A percentile compares a stretch with the other conserved stretches of the same genome.
Conservation (phyloP, 2,113 vertebrate genomes). For the Numenius arquata region DNA sequence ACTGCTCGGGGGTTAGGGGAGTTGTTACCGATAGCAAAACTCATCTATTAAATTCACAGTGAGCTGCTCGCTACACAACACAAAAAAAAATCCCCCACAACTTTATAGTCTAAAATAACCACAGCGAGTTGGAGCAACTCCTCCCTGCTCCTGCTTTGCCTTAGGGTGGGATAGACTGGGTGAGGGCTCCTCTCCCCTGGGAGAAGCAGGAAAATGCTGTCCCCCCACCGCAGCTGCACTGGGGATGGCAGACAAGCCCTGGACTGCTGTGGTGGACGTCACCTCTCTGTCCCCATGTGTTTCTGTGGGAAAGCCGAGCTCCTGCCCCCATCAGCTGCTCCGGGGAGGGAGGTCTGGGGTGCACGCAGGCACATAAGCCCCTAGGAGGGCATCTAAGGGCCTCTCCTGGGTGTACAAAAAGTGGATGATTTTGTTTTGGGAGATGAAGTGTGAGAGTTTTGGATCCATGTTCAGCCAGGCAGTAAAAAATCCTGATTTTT, state of each 20-base stretch:
- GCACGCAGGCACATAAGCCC: fast-evolving
- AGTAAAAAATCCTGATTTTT: not conserved
- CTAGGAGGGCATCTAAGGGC: not conserved
- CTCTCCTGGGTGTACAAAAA: not conserved
- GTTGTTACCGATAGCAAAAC: slow-evolving; percentile 36
- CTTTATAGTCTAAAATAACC: slow-evolving; percentile 11
- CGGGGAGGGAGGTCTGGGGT: not conserved
- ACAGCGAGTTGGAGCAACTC: not conserved
- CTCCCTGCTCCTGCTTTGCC: not conserved
- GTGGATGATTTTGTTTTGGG: not conserved
- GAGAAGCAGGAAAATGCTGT: not conserved
- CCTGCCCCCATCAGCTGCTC: not conserved
- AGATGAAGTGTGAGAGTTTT: not conserved
- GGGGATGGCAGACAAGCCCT: not conserved
- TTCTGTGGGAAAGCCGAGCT: not conserved
- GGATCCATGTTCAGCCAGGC: not conserved
- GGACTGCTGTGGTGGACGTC: fast-evolving
- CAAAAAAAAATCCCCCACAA: not conserved
- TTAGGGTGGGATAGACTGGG: not conserved
- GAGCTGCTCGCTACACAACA: slow-evolving; percentile 11
- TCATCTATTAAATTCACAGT: slow-evolving; percentile 35
- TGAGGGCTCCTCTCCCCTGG: not conserved
- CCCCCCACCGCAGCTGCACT: not conserved
- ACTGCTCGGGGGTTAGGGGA: slow-evolving; percentile 19
- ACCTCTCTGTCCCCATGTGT: not conserved